Percentiles rank a stretch among this genome's conserved stretches.
phyloP scores from a whole-genome alignment of 2,113 vertebrate genomes.

The Macrotus californicus region DNA sequence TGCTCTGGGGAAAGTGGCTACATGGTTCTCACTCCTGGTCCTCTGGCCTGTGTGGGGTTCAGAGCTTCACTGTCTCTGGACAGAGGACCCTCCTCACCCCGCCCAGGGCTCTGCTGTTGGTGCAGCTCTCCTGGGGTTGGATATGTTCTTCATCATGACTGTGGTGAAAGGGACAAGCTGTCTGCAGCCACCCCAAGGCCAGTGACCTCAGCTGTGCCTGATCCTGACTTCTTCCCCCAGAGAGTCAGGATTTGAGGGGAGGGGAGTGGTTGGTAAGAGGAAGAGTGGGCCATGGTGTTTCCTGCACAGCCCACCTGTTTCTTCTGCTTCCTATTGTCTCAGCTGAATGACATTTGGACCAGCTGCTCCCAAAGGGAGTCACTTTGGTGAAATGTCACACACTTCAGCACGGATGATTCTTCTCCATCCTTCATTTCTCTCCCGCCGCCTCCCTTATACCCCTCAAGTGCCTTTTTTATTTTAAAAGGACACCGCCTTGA shows the following conservation, averaged over 20 bases:
- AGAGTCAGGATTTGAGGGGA: neutral
- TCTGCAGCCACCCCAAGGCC: neutral
- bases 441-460: neutral
- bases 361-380: constrained; percentile 60
- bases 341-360: constrained; percentile 54
- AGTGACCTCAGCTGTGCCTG: neutral
- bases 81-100: neutral
- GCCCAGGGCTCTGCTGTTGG: neutral
- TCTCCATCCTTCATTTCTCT: constrained; percentile 51
- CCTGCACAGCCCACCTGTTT: neutral
- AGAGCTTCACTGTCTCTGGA: neutral
- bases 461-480: constrained; percentile 58
- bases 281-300: neutral
- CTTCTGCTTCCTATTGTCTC: neutral
- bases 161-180: neutral
- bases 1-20: neutral
- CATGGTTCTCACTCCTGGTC: neutral
- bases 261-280: neutral
- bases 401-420: constrained; percentile 36
- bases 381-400: constrained; percentile 63
- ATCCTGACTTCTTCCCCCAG: neutral
- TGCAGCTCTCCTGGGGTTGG: neutral
- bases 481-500: constrained; percentile 58
- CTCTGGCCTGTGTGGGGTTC: neutral
- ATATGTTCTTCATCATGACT: neutral